Evolutionary conservation across 2,113 vertebrate genomes (phyloP), one percentile per base, ranked within the genome.

Genomic region (Albula goreensis): DNA sequence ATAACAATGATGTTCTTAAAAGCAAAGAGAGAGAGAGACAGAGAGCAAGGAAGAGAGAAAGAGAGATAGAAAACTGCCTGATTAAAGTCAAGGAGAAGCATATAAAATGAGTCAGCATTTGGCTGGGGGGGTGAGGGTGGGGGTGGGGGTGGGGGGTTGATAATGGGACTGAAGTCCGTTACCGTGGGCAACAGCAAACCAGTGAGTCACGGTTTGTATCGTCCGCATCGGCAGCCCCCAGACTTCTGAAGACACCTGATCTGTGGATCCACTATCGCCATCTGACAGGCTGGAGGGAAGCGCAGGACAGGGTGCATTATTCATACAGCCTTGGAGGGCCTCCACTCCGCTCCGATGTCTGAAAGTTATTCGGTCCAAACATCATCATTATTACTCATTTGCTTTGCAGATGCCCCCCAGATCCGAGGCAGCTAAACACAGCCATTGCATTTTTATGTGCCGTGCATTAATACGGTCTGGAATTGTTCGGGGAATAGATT

Each of bases 341-440:
- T 74, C 70, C 9, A 31, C 70, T 74, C 19, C n/a, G 17, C 70
- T 31, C 22, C 22, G 70, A 74, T n/a, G 22, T 6, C 63, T 60
- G 17, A 66, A 86, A 90, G 86, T 90, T 93, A 91, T 92, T 93
- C 91, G 91, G 92, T 88, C 79, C 79, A 81, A 89, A 90, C 87
- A 86, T 78, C 86, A 86, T 5, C 70, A 74, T 74, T 74, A 74
- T n/a, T 31, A 74, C 19, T n/a, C n/a, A 31, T 74, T 31, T 31
- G 70, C 5, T 74, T 74, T 74, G n/a, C n/a, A 74, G 70, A 74
- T 22, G n/a, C n/a, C n/a, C 22, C n/a, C n/a, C 22, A 8, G 66
- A n/a, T 70, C 22, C 15, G 17, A 22, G 15, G 63, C 22, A 2
- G 22, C 19, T 70, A 17, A 41, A n/a, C 17, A n/a, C 63, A 70